Evolutionary conservation across 2,888 invertebrate species (phyloP).

Genomic region (Opisthograptis luteolata): DNA sequence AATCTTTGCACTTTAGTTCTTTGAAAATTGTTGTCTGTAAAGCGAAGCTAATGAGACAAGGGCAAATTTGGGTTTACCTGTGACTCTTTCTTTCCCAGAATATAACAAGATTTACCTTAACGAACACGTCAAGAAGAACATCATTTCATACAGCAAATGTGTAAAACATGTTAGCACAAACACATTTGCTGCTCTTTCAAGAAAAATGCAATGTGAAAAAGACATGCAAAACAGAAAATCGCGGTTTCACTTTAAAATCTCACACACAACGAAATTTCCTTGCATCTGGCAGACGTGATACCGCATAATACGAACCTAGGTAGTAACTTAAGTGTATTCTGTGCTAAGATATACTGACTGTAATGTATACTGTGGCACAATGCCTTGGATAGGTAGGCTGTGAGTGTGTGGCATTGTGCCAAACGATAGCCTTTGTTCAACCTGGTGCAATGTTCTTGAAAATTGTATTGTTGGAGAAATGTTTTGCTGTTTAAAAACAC

Average conservation of each 20-base stretch:
- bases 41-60: too few species aligned
- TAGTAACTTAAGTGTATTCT: neutral
- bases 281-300: conserved; percentile 11
- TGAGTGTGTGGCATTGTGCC: conserved; percentile 12
- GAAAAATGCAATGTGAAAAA: too few species aligned
- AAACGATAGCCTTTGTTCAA: conserved; percentile 1
- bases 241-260: neutral
- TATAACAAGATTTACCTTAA: too few species aligned
- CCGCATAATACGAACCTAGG: conserved; percentile 5
- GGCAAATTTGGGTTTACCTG: too few species aligned
- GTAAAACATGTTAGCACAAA: too few species aligned
- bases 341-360: neutral
- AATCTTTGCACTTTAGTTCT: too few species aligned
- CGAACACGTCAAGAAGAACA: too few species aligned
- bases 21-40: too few species aligned
- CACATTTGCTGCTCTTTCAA: too few species aligned
- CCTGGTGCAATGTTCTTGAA: conserved; percentile 7
- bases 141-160: too few species aligned
- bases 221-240: neutral
- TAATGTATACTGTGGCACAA: neutral
- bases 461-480: conserved; percentile 3
- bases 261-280: conserved; percentile 3
- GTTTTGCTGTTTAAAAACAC: neutral
- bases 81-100: too few species aligned
- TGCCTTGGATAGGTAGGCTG: neutral